These are phyloP conservation scores for Ips typographus DNA, from an alignment of 1,140 invertebrate genomes.

Conservation along the genomic window DNA sequence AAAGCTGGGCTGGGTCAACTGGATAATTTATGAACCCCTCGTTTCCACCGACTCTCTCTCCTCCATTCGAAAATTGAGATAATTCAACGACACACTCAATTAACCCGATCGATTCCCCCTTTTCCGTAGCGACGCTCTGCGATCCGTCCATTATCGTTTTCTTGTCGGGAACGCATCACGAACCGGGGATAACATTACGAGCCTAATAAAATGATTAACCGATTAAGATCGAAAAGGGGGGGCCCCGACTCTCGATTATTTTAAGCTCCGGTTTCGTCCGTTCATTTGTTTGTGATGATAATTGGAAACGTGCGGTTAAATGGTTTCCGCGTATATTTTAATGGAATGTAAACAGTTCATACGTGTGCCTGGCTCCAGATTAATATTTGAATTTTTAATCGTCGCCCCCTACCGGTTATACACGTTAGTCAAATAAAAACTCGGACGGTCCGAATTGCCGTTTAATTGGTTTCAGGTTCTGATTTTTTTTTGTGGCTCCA, in stretches of 20 bases:
- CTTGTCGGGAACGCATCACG: conserved; percentile 12
- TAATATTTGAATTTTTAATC: conserved; percentile 47
- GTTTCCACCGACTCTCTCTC: not conserved
- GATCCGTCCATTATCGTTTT: conserved; percentile 9
- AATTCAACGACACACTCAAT: conserved; percentile 23
- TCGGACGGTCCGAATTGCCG: not conserved
- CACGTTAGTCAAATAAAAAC: conserved; percentile 19
- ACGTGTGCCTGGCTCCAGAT: conserved; percentile 37
- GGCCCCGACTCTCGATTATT: conserved; percentile 28
- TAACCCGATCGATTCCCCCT: conserved; percentile 23
- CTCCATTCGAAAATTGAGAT: not conserved
- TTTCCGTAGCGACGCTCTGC: not conserved
- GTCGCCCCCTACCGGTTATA: not conserved
- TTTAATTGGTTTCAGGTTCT: too few relatives aligned
- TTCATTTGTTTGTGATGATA: conserved; percentile 47
- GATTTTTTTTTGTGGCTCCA: too few relatives aligned
- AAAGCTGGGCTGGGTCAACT: too few relatives aligned
- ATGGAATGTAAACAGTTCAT: conserved; percentile 49
- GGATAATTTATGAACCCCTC: too few relatives aligned
- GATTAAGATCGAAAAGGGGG: conserved; percentile 14
- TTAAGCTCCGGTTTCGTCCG: conserved; percentile 35
- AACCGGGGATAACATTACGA: conserved; percentile 21
- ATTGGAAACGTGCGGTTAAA: conserved; percentile 49
- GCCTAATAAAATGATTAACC: conserved; percentile 29
- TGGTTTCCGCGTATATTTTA: conserved; percentile 47